These are phyloP conservation scores for Dendrophyllia cribrosa DNA, from an alignment of 64 coral and sea anemone genomes.

Conservation along the genomic window DNA sequence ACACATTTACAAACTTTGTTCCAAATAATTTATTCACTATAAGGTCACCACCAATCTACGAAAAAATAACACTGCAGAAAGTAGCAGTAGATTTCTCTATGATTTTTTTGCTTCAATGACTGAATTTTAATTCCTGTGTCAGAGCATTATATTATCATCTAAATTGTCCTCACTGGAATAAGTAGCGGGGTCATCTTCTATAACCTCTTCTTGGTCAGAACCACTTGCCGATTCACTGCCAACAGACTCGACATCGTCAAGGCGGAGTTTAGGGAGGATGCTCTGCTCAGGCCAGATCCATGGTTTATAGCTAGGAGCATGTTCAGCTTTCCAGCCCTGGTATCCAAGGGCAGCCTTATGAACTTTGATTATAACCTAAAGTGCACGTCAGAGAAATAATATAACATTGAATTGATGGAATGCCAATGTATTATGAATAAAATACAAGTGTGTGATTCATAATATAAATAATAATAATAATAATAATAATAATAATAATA, in stretches of 20 bases:
- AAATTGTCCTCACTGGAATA: slow-evolving; percentile 90
- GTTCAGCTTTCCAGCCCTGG: slow-evolving; percentile 81
- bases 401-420: too few relatives aligned
- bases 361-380: slow-evolving; percentile 82
- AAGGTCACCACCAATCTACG: neutral
- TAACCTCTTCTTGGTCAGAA: slow-evolving; percentile 73
- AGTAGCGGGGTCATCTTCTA: slow-evolving; percentile 64
- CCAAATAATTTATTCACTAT: neutral
- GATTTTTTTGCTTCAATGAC: neutral
- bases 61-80: slow-evolving; percentile 49
- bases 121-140: neutral
- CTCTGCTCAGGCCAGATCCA: slow-evolving; percentile 97
- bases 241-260: slow-evolving; percentile 79
- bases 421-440: too few relatives aligned
- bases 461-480: too few relatives aligned
- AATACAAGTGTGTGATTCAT: too few relatives aligned
- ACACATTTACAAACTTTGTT: neutral
- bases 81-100: neutral
- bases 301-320: slow-evolving; percentile 90
- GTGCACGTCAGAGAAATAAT: too few relatives aligned
- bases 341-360: slow-evolving; percentile 90
- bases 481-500: too few relatives aligned
- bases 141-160: slow-evolving; percentile 73
- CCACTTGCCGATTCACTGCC: slow-evolving; percentile 57
- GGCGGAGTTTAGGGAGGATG: slow-evolving; percentile 66